Conservation (phyloP, 2,888 invertebrate species). For the Pristionchus arcanus region DNA sequence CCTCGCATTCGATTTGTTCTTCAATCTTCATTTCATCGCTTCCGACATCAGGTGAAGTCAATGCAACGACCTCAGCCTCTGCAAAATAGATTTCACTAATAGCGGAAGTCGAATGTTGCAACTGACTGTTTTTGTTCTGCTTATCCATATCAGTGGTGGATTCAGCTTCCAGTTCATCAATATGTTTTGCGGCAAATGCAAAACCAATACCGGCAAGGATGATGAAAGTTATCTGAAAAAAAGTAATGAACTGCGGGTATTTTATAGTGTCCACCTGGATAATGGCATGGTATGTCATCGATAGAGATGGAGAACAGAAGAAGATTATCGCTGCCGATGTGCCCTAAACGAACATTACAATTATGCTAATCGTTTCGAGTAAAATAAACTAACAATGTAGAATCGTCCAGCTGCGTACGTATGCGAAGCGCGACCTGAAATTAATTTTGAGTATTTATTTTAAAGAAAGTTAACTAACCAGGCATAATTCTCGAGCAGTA, state of each 20-base stretch:
- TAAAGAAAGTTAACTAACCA: neutral
- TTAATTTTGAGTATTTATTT: no score
- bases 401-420: conserved; percentile 11
- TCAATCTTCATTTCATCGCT: neutral
- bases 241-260: neutral
- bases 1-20: no score
- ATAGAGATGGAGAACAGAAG: neutral
- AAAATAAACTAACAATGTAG: neutral
- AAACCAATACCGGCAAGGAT: neutral
- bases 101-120: neutral
- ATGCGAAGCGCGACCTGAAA: neutral
- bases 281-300: neutral
- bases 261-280: neutral
- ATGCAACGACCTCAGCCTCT: neutral
- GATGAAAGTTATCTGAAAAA: neutral
- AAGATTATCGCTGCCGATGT: neutral
- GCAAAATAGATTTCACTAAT: neutral
- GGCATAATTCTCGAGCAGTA: conserved; percentile 7
- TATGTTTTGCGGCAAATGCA: neutral
- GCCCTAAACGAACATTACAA: neutral
- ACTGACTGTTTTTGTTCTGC: neutral
- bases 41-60: neutral
- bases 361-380: neutral
- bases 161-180: neutral
- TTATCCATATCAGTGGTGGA: neutral